Percentiles rank a stretch among this genome's conserved stretches.
Evolutionary conservation across 2,797 vertebrate species (phyloP).

Genomic region (Bovichtus variegatus): DNA sequence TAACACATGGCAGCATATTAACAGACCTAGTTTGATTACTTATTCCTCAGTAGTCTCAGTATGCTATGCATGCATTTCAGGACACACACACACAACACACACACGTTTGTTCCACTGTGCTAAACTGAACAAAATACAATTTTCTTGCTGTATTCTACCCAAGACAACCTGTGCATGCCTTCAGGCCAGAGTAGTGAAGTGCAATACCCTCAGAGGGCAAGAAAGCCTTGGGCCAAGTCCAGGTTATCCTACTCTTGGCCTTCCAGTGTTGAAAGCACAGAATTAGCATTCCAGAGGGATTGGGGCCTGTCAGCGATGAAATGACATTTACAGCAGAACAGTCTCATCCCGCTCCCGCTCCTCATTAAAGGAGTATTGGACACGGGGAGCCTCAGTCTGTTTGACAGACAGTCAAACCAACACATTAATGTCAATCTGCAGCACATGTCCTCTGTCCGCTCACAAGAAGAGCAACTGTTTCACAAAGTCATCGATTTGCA

Average conservation of each 20-base stretch:
- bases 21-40: neutral
- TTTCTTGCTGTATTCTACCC: constrained; percentile 2
- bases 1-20: neutral
- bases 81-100: no score
- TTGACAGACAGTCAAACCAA: constrained; percentile 43
- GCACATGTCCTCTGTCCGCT: constrained; percentile 19
- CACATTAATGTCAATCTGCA: constrained; percentile 40
- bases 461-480: constrained; percentile 2
- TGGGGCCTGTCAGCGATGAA: constrained; percentile 44
- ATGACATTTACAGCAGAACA: constrained; percentile 70
- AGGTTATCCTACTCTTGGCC: constrained; percentile 36
- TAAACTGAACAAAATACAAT: constrained; percentile 24
- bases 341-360: constrained; percentile 49
- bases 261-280: constrained; percentile 26
- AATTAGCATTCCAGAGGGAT: constrained; percentile 53
- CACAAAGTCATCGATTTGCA: constrained; percentile 42
- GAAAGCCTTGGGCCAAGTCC: constrained; percentile 28
- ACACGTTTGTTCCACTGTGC: neutral
- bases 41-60: neutral
- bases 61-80: neutral
- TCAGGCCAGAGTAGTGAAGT: constrained; percentile 40
- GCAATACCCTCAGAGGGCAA: constrained; percentile 41
- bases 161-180: constrained; percentile 26
- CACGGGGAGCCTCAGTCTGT: constrained; percentile 14
- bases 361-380: constrained; percentile 55